Conservation (phyloP, 2,113 vertebrate species). For the Calypte anna region DNA sequence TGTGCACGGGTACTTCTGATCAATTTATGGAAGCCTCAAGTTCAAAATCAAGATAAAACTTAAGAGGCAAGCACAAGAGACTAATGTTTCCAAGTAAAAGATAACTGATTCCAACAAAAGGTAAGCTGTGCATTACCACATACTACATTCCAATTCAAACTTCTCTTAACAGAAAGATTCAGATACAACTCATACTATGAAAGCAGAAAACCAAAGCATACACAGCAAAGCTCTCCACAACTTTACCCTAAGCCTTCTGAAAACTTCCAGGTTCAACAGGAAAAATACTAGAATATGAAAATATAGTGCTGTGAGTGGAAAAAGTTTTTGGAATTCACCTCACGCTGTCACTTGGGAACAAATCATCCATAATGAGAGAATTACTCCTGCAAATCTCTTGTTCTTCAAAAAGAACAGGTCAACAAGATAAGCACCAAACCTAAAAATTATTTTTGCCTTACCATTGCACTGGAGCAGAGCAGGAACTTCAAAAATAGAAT, state of each 20-base stretch:
- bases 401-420: not conserved
- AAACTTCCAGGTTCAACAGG: not conserved
- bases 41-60: not conserved
- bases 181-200: not conserved
- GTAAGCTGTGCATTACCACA: not conserved
- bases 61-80: not conserved
- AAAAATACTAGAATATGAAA: not conserved
- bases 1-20: not conserved
- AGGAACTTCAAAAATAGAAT: not conserved
- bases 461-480: not conserved
- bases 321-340: not conserved
- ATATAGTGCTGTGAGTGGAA: rapidly evolving
- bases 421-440: no score
- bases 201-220: not conserved
- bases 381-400: not conserved
- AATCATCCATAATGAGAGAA: not conserved
- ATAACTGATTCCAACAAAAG: not conserved
- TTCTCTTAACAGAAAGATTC: not conserved
- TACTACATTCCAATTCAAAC: not conserved
- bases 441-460: not conserved
- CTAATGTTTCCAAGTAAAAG: not conserved
- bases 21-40: not conserved
- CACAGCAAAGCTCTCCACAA: not conserved
- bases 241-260: not conserved
- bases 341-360: not conserved